Base-by-base conservation (phyloP, 2,888 invertebrate genomes). In the Ypsolopha sequella region DNA sequence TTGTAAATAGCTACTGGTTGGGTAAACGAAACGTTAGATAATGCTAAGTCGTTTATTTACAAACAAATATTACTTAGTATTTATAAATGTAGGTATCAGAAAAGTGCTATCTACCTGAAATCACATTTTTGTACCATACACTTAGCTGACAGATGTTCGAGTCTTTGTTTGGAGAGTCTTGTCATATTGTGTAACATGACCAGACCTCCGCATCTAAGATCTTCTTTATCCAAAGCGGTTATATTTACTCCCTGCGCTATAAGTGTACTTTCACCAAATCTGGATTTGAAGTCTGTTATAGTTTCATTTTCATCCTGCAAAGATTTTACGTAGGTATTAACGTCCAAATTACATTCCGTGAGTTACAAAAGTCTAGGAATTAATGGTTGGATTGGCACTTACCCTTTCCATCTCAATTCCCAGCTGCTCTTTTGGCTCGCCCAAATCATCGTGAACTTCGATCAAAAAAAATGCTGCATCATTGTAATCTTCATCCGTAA, bases 121-220 rank as follows among this genome's bases (percentile, higher is more conserved):
- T 90, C 89, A 70, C 93, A 94, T 68, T 91, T 92, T 67, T 93
- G 93, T 48, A 93, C 89, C 88, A 93, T 92, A 63, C 93, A 94
- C 61, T 91, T 90, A 6, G 89, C 89, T 1, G 92, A 89, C 60
- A 90, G 80, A 45, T 89, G 87, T 61, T 89, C 89, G 3, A 92
- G 70, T 38, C 88, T 76, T 58, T 85, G 82, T 58, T 88, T 87
- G 6, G 89, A 88, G 33, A 82, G 63, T 59, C 87, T 86, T 2
- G 90, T 91, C 74, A 91, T 88, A 61, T 93, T 93, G 45, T 92
- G 90, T 36, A 89, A 80, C 63, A 90, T 80, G 0, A 93, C 92
- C 11, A 91, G 77, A 7, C 93, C 93, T 48, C 93, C 93, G 65
- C 93, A 94, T 57, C 93, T 85, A 53, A 93, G 73, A 75, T 94